Evolutionary conservation across 2,113 vertebrate genomes (phyloP).

Genomic region (Aspidoscelis tigris): DNA sequence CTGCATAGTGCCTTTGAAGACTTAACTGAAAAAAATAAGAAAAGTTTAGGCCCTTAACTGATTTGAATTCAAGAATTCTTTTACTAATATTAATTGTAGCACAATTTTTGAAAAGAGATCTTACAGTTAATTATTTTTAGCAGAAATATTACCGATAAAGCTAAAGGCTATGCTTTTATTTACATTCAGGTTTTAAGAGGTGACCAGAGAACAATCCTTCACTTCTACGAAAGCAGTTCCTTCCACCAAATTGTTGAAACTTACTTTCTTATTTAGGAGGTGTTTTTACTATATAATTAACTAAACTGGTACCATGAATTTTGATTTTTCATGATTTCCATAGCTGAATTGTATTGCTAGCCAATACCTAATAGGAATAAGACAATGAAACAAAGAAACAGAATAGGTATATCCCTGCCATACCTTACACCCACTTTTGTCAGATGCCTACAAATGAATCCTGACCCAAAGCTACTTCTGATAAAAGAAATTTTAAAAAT

Average conservation of each 20-base stretch:
- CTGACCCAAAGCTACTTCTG: neutral
- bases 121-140: neutral
- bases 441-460: neutral
- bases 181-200: neutral
- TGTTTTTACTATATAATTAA: too few relatives aligned
- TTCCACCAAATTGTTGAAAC: neutral
- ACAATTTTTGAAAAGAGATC: neutral
- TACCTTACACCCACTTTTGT: neutral
- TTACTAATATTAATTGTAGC: neutral
- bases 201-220: neutral
- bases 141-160: neutral
- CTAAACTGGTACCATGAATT: neutral
- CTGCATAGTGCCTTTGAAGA: neutral
- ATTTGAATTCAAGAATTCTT: neutral
- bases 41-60: neutral
- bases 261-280: neutral
- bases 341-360: neutral
- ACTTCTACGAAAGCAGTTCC: neutral
- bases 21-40: neutral
- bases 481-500: too few relatives aligned
- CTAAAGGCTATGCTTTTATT: neutral
- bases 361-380: neutral
- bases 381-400: neutral
- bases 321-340: neutral
- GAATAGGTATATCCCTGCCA: neutral